Percentiles rank a stretch among this genome's conserved stretches.
phyloP scores from a whole-genome alignment of 2,888 invertebrate genomes.

The Perizoma flavofasciatum region DNA sequence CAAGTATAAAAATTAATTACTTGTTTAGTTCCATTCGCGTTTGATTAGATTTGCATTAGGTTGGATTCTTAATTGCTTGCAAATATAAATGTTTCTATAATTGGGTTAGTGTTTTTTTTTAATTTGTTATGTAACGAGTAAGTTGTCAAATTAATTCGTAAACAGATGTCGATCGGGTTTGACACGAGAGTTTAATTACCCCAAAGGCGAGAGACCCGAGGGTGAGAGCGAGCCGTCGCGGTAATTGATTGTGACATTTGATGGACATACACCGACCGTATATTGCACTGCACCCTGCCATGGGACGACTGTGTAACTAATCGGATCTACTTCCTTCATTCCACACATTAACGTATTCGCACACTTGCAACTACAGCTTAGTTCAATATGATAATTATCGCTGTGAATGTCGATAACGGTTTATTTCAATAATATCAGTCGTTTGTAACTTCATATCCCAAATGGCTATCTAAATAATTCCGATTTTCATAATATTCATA shows the following conservation, averaged over 20 bases:
- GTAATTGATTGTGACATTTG: constrained; percentile 82
- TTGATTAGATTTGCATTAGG: constrained; percentile 20
- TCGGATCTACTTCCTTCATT: constrained; percentile 37
- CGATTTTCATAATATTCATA: constrained; percentile 20
- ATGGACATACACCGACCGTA: constrained; percentile 69
- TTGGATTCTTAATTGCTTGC: constrained; percentile 11
- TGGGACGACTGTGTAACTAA: constrained; percentile 53
- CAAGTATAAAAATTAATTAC: constrained; percentile 70
- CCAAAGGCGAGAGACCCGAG: constrained; percentile 40
- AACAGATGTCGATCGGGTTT: constrained; percentile 35
- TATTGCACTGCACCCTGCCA: constrained; percentile 57
- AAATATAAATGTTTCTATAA: background rate
- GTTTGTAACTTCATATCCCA: constrained; percentile 11
- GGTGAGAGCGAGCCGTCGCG: constrained; percentile 46
- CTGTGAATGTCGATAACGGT: constrained; percentile 15
- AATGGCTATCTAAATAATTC: constrained; percentile 17
- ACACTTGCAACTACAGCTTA: constrained; percentile 17
- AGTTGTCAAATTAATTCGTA: constrained; percentile 32
- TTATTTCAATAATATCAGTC: constrained; percentile 16
- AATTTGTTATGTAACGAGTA: constrained; percentile 6
- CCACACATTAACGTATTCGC: constrained; percentile 25
- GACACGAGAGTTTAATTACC: constrained; percentile 64
- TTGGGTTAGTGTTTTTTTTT: too few relatives aligned
- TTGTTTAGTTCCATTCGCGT: constrained; percentile 49
- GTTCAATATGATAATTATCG: constrained; percentile 18